A percentile compares a stretch with the other conserved stretches of the same genome.
phyloP scores from a whole-genome alignment of 1,140 invertebrate genomes.

The Carcinoscorpius rotundicauda region DNA sequence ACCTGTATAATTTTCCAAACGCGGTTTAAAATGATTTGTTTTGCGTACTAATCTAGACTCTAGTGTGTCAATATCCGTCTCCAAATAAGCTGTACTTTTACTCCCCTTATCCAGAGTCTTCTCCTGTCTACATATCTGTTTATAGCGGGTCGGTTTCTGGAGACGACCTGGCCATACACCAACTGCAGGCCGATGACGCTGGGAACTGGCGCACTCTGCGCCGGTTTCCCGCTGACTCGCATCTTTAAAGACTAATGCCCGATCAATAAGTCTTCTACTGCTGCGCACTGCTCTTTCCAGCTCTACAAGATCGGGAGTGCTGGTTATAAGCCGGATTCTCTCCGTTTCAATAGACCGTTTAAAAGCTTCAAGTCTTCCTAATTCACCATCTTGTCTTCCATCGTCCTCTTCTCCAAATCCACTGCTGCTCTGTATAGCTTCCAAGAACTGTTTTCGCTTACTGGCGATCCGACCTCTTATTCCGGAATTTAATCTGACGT shows the following conservation, averaged over 20 bases:
- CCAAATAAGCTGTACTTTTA: conserved; percentile 48
- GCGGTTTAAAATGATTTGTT: background rate
- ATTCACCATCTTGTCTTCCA: background rate
- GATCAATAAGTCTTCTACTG: background rate
- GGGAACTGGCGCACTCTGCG: background rate
- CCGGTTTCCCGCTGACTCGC: background rate
- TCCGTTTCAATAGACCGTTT: conserved; percentile 8
- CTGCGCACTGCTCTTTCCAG: conserved; percentile 16
- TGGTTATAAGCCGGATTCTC: conserved; percentile 13
- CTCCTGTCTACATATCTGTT: background rate
- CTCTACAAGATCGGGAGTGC: conserved; percentile 17
- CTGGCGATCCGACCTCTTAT: conserved; percentile 11
- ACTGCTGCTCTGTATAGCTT: too few relatives aligned
- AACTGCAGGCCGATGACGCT: background rate
- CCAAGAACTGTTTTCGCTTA: conserved; percentile 14
- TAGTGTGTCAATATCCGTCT: conserved; percentile 65
- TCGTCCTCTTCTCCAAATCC: conserved; percentile 3
- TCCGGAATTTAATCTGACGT: background rate
- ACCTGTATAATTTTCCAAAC: conserved; percentile 12
- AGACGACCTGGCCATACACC: background rate
- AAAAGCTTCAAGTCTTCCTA: conserved; percentile 12
- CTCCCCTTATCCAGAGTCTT: background rate
- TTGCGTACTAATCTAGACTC: background rate
- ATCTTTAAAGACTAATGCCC: background rate
- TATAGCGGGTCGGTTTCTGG: background rate